Base-by-base conservation (phyloP, 2,888 invertebrate species). In the Cyrtodaria siliqua region DNA sequence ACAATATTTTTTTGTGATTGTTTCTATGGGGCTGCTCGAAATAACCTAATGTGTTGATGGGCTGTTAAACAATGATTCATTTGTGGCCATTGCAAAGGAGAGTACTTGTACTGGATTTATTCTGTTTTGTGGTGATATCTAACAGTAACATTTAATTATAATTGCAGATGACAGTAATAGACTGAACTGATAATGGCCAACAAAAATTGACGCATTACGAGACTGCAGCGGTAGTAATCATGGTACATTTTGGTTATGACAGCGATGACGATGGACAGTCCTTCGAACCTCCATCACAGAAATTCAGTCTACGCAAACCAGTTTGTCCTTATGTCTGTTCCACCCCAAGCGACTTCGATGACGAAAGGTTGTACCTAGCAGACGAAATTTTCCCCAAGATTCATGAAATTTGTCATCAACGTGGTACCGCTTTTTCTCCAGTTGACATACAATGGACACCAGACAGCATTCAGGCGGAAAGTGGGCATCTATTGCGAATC, bases 401-500 rank as follows among this genome's bases (percentile, higher is more conserved):
- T 38, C 76, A 85, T 24, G 86, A 85, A 14, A 52, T 86, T 16
- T 91, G 91, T 67, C 56, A 72, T 27, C 53, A 71, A 52, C 73
- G 91, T 4, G 91, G 91, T 16, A 85, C 89, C 2, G 83, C 84
- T 52, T 92, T 91, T 63, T 75, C 82, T 18, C 90, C 92, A 0
- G 78, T 88, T n/a, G 91, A 92, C 66, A 84, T 91, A 26, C 79
- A 86, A 33, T 91, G 91, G 90, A 77, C 72, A 18, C 74, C 83
- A 4, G 78, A 83, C n/a, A 87, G 87, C 18, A 57, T 79, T n/a
- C 78, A 85, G 24, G 78, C 82, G 4, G 75, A 84, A 23, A 70
- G 78, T 26, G 90, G 89, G 24, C 82, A 88, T 42, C 62, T 88
- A 2, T 68, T 92, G 53, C 85, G 79, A 20, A 79, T 89, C 4